Base-by-base conservation (phyloP, 2,113 vertebrate genomes). In the Paralichthys olivaceus region DNA sequence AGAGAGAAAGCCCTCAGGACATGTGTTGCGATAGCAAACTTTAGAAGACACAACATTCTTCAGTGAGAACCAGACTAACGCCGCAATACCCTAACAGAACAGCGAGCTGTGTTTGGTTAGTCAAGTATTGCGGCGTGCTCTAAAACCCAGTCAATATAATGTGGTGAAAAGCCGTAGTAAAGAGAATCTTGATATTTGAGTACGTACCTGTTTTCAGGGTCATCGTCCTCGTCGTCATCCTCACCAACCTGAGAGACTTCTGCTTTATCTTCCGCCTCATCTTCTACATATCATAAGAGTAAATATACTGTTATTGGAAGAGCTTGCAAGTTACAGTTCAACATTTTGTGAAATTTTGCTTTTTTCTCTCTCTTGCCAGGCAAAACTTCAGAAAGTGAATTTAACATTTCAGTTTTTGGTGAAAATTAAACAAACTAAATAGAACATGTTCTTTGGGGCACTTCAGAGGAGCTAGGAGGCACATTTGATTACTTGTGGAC, bases 191-290 rank as follows among this genome's bases (percentile, higher is more conserved):
- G 34, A 11, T 2, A 37, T 37, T 40, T 40, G 37, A 40, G 93
- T 96, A 2, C 20, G 20, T 67, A 99, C 98, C 97, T 98, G 95
- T 99, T 99, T 93, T 99, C 98, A 61, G 97, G 96, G 86, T 98
- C 97, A 32, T 99, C 97, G 5, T n/a, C n/a, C n/a, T 97, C 96
- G 0, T 96, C 96, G 9, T 96, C 95, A 1, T 96, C 97, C 19
- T 96, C 96, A 32, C 93, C 95, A 53, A 93, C 91, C 87, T 89
- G 93, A 77, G 92, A 87, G 81, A 88, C 72, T 45, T 88, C 93
- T 73, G 92, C 84, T 89, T 97, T 96, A 89, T 91, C 81, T 29
- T 96, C 94, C 53, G 87, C 94, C 92, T 98, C 97, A 85, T 99
- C 97, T 86, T 96, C 98, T 99, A 89, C 12, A 74, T 54, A 80